Evolutionary conservation across 2,797 vertebrate genomes (phyloP), one percentile per base, ranked within the genome.

Genomic region (Clarias fuscus): DNA sequence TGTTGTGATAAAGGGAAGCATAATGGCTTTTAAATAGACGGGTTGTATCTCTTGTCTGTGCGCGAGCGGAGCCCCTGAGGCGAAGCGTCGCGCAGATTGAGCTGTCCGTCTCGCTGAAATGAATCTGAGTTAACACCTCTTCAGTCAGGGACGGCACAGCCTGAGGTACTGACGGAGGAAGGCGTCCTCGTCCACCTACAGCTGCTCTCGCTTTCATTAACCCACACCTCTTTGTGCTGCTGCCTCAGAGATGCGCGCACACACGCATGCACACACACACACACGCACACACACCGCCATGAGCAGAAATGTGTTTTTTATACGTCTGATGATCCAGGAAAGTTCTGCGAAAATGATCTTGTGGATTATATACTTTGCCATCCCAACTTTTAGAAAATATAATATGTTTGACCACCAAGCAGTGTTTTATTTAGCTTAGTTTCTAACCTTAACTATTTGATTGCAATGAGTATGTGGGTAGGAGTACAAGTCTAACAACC

Each of bases 1-100:
- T 95, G 95, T 97, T 95, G 94, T 94, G 95, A 95, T 96, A 95
- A 96, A 94, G 94, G 94, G 93, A 91, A 94, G 93, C 93, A 93
- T 96, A 96, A 97, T 96, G 94, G 95, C 94, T 96, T 96, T 96
- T 95, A 96, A 96, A 96, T 95, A 95, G 96, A 96, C 93, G 93
- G 61, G 64, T 78, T 86, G 83, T 87, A 86, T 87, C 88, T 89
- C 86, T 88, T 89, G 86, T 87, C 89, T 86, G 86, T 61, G 83
- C 75, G 83, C 70, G 67, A 84, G 75, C 18, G 20, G 59, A 80
- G 94, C 92, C 94, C 96, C 96, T 90, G 92, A 91, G 95, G 96
- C 96, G 85, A 93, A 93, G 94, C 93, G 92, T 94, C 93, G 93
- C 90, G 92, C 93, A 96, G 95, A 96, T 96, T 96, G 95, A 96